phyloP scores from a whole-genome alignment of 2,797 vertebrate species.

The Tarsius wallacei region DNA sequence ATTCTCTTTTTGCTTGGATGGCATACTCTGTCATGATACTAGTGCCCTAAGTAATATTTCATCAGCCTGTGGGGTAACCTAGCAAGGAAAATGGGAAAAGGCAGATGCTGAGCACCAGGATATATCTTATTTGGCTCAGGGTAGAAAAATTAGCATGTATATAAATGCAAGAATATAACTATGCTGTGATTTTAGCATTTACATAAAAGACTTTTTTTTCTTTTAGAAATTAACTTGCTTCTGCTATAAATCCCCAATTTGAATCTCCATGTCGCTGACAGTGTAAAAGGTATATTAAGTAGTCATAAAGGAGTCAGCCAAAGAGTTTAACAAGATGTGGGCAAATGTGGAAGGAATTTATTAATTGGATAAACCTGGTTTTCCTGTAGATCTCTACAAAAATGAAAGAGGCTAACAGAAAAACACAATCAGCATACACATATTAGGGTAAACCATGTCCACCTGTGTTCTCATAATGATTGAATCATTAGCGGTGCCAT shows the following conservation, averaged over 20 bases:
- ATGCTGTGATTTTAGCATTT: conserved; percentile 33
- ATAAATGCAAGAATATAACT: background rate
- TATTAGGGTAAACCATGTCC: background rate
- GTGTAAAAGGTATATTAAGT: conserved; percentile 39
- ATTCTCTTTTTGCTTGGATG: background rate
- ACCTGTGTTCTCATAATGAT: conserved; percentile 42
- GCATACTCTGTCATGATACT: background rate
- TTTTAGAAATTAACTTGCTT: conserved; percentile 65
- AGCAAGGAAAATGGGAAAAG: background rate
- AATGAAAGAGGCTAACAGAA: conserved; percentile 76
- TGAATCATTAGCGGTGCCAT: conserved; percentile 64
- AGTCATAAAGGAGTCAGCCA: conserved; percentile 34
- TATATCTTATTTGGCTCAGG: background rate
- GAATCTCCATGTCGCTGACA: conserved; percentile 8
- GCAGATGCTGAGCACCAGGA: background rate
- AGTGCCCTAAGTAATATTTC: background rate
- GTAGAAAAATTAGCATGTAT: conserved; percentile 7
- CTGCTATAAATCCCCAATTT: background rate
- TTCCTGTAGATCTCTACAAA: conserved; percentile 21
- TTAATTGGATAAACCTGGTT: conserved; percentile 52
- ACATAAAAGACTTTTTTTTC: background rate
- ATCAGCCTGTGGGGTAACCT: background rate
- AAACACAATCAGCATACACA: conserved; percentile 72
- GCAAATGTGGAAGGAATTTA: conserved; percentile 58
- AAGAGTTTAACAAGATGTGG: conserved; percentile 66